A percentile compares a stretch with the other conserved stretches of the same genome.
Evolutionary conservation across 2,797 vertebrate genomes (phyloP).

Genomic region (Gambelia wislizenii): DNA sequence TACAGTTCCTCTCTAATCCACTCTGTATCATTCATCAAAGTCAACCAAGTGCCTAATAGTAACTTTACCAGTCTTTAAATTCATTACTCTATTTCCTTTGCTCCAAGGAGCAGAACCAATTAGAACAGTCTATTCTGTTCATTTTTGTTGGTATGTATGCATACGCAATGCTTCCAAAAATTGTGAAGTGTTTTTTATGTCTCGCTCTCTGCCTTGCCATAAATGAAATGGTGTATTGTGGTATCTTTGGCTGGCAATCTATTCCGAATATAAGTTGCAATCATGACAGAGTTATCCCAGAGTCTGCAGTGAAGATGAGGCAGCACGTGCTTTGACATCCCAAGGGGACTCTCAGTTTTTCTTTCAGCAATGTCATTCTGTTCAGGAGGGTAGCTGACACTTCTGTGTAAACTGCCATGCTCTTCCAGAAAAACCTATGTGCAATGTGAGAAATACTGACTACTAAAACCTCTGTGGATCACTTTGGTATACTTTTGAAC

Average conservation of each 20-base stretch:
- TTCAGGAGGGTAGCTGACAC: background rate
- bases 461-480: background rate
- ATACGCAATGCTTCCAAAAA: background rate
- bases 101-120: background rate
- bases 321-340: background rate
- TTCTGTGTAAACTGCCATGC: background rate
- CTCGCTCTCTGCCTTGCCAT: background rate
- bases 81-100: background rate
- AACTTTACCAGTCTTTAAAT: background rate
- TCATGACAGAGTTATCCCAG: background rate
- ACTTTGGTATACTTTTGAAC: background rate
- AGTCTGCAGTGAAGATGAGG: background rate
- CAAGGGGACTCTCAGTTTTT: background rate
- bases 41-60: too few relatives aligned
- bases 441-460: background rate
- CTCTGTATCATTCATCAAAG: too few relatives aligned
- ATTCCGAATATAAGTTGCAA: background rate
- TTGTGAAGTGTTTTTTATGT: background rate
- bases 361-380: background rate
- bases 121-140: background rate
- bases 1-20: background rate
- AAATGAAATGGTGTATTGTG: background rate
- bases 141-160: background rate
- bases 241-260: background rate
- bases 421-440: background rate